Conservation (phyloP, 2,888 invertebrate genomes). For the Nemotelus pantherinus region DNA sequence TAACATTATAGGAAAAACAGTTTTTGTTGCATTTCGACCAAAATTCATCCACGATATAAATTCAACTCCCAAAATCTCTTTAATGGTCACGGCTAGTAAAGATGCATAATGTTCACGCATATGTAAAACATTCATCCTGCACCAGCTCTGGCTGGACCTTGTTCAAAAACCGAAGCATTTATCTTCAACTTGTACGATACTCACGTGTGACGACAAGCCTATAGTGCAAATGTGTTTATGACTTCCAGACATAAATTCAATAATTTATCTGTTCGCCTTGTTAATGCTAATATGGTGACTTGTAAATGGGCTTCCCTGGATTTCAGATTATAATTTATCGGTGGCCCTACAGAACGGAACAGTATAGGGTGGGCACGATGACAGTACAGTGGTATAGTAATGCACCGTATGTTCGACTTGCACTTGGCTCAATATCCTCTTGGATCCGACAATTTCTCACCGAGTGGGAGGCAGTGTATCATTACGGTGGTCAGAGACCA, state of each 20-base stretch:
- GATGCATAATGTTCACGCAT: too few species aligned
- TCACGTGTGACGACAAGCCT: slow-evolving; percentile 46
- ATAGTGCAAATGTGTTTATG: slow-evolving; percentile 50
- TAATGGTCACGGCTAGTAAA: too few species aligned
- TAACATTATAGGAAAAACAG: too few species aligned
- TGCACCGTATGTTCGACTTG: slow-evolving; percentile 11
- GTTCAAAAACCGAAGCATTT: slow-evolving; percentile 3
- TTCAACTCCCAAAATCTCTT: too few species aligned
- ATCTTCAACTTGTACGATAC: slow-evolving; percentile 32
- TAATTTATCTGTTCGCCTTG: slow-evolving; percentile 50
- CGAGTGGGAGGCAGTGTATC: slow-evolving; percentile 26
- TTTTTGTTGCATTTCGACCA: too few species aligned
- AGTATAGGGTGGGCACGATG: slow-evolving; percentile 2
- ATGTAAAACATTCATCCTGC: too few species aligned
- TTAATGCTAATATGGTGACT: slow-evolving; percentile 51
- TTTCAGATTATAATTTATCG: slow-evolving; percentile 50
- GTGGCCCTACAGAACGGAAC: slow-evolving; percentile 20
- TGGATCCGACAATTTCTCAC: slow-evolving; percentile 39
- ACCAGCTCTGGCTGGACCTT: too few species aligned
- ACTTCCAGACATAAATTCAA: slow-evolving; percentile 50
- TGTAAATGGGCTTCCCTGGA: slow-evolving; percentile 50
- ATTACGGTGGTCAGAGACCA: slow-evolving; percentile 34
- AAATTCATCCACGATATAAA: too few species aligned
- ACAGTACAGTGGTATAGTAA: not conserved
- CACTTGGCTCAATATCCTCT: slow-evolving; percentile 43